Conservation (phyloP, 2,797 vertebrate genomes). For the Notamacropus eugenii region DNA sequence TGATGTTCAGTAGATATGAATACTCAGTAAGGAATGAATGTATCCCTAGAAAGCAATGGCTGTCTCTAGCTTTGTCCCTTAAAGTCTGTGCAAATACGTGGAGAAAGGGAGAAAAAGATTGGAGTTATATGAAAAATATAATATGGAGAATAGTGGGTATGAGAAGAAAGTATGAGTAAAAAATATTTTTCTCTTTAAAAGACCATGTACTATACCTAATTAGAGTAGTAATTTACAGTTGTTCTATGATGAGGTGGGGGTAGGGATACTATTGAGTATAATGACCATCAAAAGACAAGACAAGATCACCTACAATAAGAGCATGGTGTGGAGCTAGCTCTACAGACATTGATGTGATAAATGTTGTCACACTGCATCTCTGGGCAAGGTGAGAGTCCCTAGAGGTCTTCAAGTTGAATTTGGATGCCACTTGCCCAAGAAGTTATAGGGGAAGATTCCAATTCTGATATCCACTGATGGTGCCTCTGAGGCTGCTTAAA, state of each 20-base stretch:
- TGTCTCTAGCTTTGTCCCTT: not conserved
- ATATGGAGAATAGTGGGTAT: not conserved
- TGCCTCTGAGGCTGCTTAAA: not conserved
- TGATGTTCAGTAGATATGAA: not conserved
- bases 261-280: not conserved
- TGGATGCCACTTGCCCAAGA: not conserved
- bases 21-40: not conserved
- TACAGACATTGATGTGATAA: not conserved
- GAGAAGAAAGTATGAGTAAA: not conserved
- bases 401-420: not conserved
- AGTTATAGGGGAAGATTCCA: not conserved
- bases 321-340: not conserved
- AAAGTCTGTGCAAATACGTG: not conserved
- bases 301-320: not conserved
- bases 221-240: not conserved
- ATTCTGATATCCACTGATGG: not conserved
- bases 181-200: not conserved
- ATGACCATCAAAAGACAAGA: not conserved
- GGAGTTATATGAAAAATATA: not conserved
- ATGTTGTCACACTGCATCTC: not conserved
- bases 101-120: not conserved
- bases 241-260: not conserved
- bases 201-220: not conserved
- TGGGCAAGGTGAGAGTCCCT: not conserved
- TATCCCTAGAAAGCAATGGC: not conserved